These are phyloP conservation scores for Cyanoramphus novaezelandiae DNA, from an alignment of 2,113 vertebrate genomes.

Conservation along the genomic window DNA sequence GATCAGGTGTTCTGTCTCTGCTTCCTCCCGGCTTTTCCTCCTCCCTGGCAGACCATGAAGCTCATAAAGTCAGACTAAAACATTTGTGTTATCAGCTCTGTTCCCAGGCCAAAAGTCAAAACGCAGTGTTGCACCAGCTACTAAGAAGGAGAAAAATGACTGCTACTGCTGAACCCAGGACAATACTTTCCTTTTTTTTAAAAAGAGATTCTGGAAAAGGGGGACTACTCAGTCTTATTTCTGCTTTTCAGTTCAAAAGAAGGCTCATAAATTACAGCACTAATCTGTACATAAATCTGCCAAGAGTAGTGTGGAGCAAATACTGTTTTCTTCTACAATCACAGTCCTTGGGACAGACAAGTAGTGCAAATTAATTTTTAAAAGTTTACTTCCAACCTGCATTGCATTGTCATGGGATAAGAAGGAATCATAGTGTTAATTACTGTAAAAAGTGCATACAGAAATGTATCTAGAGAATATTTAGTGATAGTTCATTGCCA, in stretches of 20 bases:
- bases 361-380: background rate
- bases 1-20: no score
- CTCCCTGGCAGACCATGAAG: no score
- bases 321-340: background rate
- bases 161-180: no score
- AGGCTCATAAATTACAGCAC: background rate
- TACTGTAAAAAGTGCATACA: background rate
- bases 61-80: no score
- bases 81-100: no score
- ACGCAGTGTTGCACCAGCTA: no score
- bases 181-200: background rate
- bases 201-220: background rate
- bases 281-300: background rate
- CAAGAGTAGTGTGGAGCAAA: background rate
- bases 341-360: background rate
- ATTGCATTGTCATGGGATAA: background rate
- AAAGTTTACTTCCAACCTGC: background rate
- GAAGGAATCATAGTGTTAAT: background rate
- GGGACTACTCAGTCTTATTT: background rate
- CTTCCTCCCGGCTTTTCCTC: no score
- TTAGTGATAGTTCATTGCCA: background rate
- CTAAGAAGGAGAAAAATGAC: no score
- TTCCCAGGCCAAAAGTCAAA: no score
- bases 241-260: background rate
- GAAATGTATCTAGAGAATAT: background rate